Percentiles rank a stretch among this genome's conserved stretches.
Conservation (phyloP, 2,888 invertebrate species). For the Heliconius hortense region DNA sequence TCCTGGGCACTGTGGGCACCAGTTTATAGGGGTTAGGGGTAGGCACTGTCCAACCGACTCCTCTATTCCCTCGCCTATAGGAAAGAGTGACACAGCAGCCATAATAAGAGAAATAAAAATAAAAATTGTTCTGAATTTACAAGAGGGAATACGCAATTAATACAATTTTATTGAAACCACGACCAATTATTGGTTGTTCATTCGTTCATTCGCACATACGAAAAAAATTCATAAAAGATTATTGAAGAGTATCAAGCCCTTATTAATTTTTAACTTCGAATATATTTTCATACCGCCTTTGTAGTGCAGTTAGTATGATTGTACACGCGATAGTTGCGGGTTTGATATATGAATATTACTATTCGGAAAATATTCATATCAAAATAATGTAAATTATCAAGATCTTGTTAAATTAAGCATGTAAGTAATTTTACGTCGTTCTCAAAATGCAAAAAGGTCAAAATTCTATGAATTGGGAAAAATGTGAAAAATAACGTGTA, state of each 20-base stretch:
- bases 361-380: not conserved
- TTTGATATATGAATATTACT: not conserved
- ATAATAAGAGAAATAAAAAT: not conserved
- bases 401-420: no score
- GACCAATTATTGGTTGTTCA: not conserved
- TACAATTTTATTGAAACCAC: slow-evolving; percentile 8
- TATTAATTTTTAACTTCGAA: slow-evolving; percentile 7
- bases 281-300: slow-evolving; percentile 1
- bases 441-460: not conserved
- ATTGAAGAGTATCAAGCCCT: slow-evolving; percentile 3
- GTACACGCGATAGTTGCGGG: not conserved
- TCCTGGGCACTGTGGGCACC: not conserved
- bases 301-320: not conserved
- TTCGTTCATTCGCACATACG: not conserved
- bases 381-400: no score
- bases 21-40: not conserved
- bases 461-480: no score
- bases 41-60: not conserved
- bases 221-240: slow-evolving; percentile 6
- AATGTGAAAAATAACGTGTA: no score
- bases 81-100: no score
- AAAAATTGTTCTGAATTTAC: not conserved
- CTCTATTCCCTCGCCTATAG: no score
- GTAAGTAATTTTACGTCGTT: not conserved
- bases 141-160: not conserved